Evolutionary conservation across 1,140 invertebrate species (phyloP).

Genomic region (Brachionus paranguensis): DNA sequence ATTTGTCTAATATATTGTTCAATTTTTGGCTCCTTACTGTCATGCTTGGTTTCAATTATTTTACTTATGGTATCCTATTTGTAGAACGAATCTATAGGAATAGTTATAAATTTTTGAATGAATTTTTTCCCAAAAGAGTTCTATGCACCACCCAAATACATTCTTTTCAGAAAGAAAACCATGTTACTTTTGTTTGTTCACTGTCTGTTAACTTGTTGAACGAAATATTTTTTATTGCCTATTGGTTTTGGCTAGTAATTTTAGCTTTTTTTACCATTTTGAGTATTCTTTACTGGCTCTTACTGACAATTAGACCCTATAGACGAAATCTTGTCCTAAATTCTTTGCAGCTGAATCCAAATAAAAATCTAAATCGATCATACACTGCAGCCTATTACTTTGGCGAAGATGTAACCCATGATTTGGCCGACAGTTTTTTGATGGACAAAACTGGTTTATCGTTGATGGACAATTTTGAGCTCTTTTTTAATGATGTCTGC

Average conservation of each 20-base stretch:
- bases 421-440: constrained; percentile 17
- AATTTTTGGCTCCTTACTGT: constrained; percentile 55
- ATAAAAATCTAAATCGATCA: not conserved
- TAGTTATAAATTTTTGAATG: not conserved
- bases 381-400: constrained; percentile 19
- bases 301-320: not conserved
- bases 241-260: constrained; percentile 58
- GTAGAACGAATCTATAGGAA: not conserved
- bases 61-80: not conserved
- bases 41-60: constrained; percentile 52
- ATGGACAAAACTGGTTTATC: not conserved
- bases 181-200: constrained; percentile 58
- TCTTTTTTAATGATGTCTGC: constrained; percentile 31
- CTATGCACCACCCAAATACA: not conserved
- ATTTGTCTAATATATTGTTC: not conserved
- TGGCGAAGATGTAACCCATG: not conserved
- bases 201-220: constrained; percentile 60
- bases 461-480: constrained; percentile 37
- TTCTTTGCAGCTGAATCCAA: constrained; percentile 9
- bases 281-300: constrained; percentile 4
- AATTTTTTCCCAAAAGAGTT: constrained; percentile 9
- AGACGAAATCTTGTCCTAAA: not conserved
- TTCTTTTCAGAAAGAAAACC: constrained; percentile 39
- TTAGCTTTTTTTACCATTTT: not conserved
- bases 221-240: constrained; percentile 60